A percentile compares a stretch with the other conserved stretches of the same genome.
Conservation (phyloP, 1,140 invertebrate species). For the Trachymyrmex cornetzi region DNA sequence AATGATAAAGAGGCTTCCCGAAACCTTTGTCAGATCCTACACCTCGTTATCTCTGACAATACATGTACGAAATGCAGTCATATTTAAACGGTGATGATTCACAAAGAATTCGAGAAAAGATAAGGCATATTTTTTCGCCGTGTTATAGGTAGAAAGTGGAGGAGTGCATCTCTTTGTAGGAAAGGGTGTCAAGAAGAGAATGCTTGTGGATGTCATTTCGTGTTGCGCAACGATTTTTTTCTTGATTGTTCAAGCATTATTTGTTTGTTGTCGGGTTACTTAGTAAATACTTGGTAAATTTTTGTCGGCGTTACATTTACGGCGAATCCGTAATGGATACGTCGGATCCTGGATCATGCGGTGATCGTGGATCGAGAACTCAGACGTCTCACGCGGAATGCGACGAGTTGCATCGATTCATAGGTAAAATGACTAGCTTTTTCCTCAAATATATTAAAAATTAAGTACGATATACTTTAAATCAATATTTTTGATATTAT, state of each 20-base stretch:
- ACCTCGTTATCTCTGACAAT: not conserved
- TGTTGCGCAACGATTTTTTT: conserved; percentile 48
- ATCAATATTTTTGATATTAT: not conserved
- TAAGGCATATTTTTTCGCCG: conserved; percentile 12
- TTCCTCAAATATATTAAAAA: not conserved
- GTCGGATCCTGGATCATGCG: not conserved
- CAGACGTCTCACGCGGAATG: conserved; percentile 5
- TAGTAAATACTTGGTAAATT: conserved; percentile 67
- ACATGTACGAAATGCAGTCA: not conserved
- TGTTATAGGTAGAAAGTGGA: not conserved
- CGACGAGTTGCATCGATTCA: conserved; percentile 33
- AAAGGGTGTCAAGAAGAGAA: conserved; percentile 50
- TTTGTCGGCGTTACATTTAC: conserved; percentile 13
- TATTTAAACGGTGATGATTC: conserved; percentile 20
- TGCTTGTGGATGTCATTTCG: conserved; percentile 1
- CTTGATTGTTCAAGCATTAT: conserved; percentile 82
- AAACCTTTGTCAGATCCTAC: not conserved
- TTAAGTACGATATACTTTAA: conserved; percentile 11
- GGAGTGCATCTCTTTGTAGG: not conserved
- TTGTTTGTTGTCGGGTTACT: conserved; percentile 63
- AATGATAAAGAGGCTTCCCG: not conserved
- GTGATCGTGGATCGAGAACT: conserved; percentile 23
- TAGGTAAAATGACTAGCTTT: conserved; percentile 6
- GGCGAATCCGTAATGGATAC: not conserved
- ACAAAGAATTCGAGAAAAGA: not conserved